phyloP scores from a whole-genome alignment of 1,140 invertebrate species.

The Aphaenogaster ashmeadi region DNA sequence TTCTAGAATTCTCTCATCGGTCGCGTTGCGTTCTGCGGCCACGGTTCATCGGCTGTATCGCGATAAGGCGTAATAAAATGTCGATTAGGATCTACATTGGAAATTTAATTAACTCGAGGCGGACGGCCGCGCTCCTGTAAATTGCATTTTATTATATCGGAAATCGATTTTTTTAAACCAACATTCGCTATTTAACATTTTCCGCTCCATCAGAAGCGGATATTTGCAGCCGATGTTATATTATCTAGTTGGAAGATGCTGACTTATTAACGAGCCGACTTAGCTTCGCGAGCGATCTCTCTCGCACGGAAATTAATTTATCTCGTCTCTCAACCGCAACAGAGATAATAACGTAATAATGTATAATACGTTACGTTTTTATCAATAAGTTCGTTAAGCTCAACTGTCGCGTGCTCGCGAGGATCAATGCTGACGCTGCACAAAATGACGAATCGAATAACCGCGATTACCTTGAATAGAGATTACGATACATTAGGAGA shows the following conservation, averaged over 20 bases:
- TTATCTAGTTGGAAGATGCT: slow-evolving; percentile 4
- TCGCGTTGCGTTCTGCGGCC: slow-evolving; percentile 6
- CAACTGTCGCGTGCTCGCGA: background rate
- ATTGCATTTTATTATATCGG: slow-evolving; percentile 60
- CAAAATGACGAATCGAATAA: slow-evolving; percentile 13
- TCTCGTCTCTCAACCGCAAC: background rate
- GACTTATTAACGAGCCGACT: slow-evolving; percentile 29
- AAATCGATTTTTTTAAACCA: slow-evolving; percentile 49
- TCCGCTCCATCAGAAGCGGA: slow-evolving; percentile 7
- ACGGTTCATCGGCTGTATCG: background rate
- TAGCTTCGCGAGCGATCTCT: slow-evolving; percentile 15
- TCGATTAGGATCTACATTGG: slow-evolving; percentile 51
- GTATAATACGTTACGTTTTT: slow-evolving; percentile 10
- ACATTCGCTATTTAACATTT: slow-evolving; percentile 41
- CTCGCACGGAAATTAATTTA: slow-evolving; percentile 42
- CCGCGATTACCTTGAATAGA: slow-evolving; percentile 40
- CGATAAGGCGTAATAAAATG: slow-evolving; percentile 52
- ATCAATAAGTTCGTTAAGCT: slow-evolving; percentile 14
- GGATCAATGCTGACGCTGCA: background rate
- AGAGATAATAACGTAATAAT: background rate
- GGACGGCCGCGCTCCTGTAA: slow-evolving; percentile 20
- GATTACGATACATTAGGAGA: slow-evolving; percentile 30
- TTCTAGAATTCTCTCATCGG: slow-evolving; percentile 12
- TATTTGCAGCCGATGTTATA: slow-evolving; percentile 33
- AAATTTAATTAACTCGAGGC: slow-evolving; percentile 53